phyloP scores from a whole-genome alignment of 2,113 vertebrate genomes.

The Aptenodytes forsteri region DNA sequence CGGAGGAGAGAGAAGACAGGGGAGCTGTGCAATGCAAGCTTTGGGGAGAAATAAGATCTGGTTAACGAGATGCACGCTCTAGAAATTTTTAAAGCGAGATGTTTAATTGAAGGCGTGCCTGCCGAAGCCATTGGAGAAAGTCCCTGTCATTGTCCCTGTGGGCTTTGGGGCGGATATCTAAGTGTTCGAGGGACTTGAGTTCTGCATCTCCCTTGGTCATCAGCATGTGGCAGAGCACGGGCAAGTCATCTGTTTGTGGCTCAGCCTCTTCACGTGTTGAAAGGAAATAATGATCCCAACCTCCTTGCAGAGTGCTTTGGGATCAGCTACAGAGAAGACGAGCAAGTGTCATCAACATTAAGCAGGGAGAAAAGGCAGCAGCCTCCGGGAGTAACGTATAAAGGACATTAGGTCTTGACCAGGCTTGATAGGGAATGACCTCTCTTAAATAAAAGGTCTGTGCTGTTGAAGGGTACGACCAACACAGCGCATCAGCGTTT shows the following conservation, averaged over 20 bases:
- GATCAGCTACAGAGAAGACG: neutral
- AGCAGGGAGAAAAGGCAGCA: neutral
- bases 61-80: fast-evolving
- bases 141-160: neutral
- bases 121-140: neutral
- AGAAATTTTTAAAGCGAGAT: neutral
- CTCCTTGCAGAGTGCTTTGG: neutral
- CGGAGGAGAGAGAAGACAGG: neutral
- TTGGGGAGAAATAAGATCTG: neutral
- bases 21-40: neutral
- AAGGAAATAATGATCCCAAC: neutral
- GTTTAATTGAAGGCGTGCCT: neutral
- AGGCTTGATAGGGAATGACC: neutral
- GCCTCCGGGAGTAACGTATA: neutral
- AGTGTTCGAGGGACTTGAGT: neutral
- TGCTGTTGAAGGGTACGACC: fast-evolving
- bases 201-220: neutral
- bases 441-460: neutral
- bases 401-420: neutral
- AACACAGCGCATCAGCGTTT: neutral
- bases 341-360: neutral
- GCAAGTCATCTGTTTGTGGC: neutral
- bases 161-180: neutral
- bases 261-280: fast-evolving
- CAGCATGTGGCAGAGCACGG: neutral